Evolutionary conservation across 2,888 invertebrate species (phyloP), one percentile per base, ranked within the genome.

Genomic region (Agyllia agylla): DNA sequence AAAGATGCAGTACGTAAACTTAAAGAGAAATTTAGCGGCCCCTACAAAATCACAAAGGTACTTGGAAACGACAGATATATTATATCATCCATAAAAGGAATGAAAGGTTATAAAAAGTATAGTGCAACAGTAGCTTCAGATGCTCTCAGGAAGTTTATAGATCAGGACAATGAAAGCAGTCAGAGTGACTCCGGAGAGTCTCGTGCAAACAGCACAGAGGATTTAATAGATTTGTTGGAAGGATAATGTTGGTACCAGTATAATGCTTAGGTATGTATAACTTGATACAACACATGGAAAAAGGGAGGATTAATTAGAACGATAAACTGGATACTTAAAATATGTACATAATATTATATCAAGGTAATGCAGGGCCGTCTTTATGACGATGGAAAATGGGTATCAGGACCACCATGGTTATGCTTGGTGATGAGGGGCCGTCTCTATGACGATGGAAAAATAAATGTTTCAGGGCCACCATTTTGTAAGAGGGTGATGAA

Each of bases 21-120:
- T 3, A 57, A 57, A 15, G 57, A 57, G 8, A 20, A 20, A 9
- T 57, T 20, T 20, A 57, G 57, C 9, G 57, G 57, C 33, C 17
- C 15, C 33, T 3, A 33, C 35, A 35, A 77, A 35, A 89, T 91
- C 77, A 77, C 79, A 15, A 27, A 42, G 15, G 35, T 84, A 20
- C 57, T 57, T 20, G 57, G 57, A 20, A 57, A 57, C 57, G 57
- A 57, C 33, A 33, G 77, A n/a, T 77, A 77, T 8, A 77, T 77
- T n/a, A 77, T 77, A 17, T 77, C 77, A 33, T 77, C 77, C 11
- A 30, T 77, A 33, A 77, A 77, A 33, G 77, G 77, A 4, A 31
- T 77, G 33, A 77, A 77, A 17, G 77, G 77, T 77, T 77, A 77
- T 31, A 77, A 77, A 33, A 77, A 77, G 77, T 77, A 77, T 75